These are phyloP conservation scores for Temnothorax rugatulus DNA, from an alignment of 2,888 invertebrate species.

Conservation along the genomic window DNA sequence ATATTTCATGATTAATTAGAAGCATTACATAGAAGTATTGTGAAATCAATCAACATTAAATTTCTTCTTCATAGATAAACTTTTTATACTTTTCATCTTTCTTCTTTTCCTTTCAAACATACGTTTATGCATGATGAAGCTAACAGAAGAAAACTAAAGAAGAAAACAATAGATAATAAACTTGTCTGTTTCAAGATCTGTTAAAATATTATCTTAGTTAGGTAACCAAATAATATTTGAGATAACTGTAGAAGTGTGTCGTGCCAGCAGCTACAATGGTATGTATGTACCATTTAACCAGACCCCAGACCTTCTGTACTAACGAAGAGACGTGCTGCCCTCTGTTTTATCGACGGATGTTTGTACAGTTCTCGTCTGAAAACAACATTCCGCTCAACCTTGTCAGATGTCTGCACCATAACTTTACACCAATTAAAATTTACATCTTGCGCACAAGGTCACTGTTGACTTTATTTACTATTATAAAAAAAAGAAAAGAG, in stretches of 20 bases:
- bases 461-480: too few relatives aligned
- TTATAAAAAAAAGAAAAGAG: too few relatives aligned
- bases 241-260: not conserved
- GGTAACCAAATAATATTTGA: slow-evolving; percentile 17
- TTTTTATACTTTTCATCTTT: not conserved
- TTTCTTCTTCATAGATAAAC: not conserved
- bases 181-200: not conserved
- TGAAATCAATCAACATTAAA: not conserved
- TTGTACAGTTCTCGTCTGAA: not conserved
- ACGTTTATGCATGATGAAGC: not conserved
- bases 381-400: not conserved
- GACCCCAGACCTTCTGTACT: not conserved
- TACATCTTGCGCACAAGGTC: too few relatives aligned
- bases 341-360: slow-evolving; percentile 66
- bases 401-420: slow-evolving; percentile 63
- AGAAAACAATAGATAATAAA: not conserved
- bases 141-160: not conserved
- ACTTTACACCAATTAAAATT: not conserved
- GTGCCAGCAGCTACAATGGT: not conserved
- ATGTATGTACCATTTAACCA: not conserved
- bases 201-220: slow-evolving; percentile 10
- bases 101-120: not conserved
- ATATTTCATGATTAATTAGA: not conserved
- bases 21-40: too few relatives aligned
- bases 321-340: not conserved